phyloP scores from a whole-genome alignment of 2,113 vertebrate genomes.

The Anarhynchus alexandrinus region DNA sequence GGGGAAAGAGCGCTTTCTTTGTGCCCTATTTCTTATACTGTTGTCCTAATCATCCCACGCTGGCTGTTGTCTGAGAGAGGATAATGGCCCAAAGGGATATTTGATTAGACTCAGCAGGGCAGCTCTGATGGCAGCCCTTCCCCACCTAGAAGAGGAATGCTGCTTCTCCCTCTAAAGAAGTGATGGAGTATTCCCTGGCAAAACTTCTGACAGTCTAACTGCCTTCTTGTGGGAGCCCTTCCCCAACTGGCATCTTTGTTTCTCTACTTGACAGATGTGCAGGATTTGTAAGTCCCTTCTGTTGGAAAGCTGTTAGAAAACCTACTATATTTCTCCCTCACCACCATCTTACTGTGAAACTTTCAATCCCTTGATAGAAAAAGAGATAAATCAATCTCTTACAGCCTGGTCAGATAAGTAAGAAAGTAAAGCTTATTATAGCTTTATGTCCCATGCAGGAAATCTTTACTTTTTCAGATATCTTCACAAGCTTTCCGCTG shows the following conservation, averaged over 20 bases:
- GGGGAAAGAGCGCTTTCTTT: neutral
- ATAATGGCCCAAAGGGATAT: neutral
- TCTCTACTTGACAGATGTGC: neutral
- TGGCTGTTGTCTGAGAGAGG: neutral
- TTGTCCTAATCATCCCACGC: neutral
- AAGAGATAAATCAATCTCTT: neutral
- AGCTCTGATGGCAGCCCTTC: neutral
- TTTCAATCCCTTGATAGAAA: neutral
- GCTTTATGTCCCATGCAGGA: neutral
- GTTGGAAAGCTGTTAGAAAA: neutral
- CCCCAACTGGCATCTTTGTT: neutral
- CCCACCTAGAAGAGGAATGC: neutral
- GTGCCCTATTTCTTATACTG: neutral
- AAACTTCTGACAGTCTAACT: neutral
- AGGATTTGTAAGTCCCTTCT: neutral
- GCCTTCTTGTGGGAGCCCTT: neutral
- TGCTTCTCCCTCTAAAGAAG: neutral
- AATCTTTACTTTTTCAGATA: neutral
- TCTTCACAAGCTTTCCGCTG: neutral
- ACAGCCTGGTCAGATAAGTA: neutral
- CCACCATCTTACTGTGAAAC: neutral
- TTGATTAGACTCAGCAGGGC: neutral
- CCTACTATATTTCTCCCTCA: neutral
- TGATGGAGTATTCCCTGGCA: neutral
- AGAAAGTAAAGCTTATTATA: neutral